A percentile compares a stretch with the other conserved stretches of the same genome.
Evolutionary conservation across 2,888 invertebrate species (phyloP).

Genomic region (Sarcophaga subvicina): DNA sequence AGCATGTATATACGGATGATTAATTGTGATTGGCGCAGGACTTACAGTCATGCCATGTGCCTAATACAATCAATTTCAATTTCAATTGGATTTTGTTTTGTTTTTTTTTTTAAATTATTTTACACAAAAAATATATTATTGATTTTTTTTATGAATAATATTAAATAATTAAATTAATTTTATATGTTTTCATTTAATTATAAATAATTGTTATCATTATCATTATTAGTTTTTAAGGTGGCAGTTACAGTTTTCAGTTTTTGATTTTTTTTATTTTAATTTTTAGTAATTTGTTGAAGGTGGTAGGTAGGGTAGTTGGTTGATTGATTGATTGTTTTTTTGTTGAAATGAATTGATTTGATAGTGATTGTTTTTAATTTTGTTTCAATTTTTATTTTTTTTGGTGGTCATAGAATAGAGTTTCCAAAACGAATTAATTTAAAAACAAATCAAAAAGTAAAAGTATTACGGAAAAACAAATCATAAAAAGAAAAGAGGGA

Average conservation of each 20-base stretch:
- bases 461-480: slow-evolving; percentile 32
- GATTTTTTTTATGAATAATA: slow-evolving; percentile 67
- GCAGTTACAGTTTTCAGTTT: slow-evolving; percentile 57
- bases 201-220: slow-evolving; percentile 20
- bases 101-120: slow-evolving; percentile 54
- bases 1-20: slow-evolving; percentile 83
- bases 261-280: slow-evolving; percentile 37
- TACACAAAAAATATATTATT: slow-evolving; percentile 53
- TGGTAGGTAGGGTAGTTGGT: slow-evolving; percentile 47
- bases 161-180: slow-evolving; percentile 47
- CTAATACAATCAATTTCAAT: slow-evolving; percentile 74
- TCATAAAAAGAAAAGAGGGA: slow-evolving; percentile 55
- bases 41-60: slow-evolving; percentile 83
- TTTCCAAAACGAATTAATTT: slow-evolving; percentile 57
- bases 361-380: slow-evolving; percentile 53
- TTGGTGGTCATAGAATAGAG: slow-evolving; percentile 53
- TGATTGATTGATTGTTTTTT: slow-evolving; percentile 52
- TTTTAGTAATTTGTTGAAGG: slow-evolving; percentile 45
- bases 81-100: slow-evolving; percentile 64
- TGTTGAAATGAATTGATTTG: slow-evolving; percentile 49
- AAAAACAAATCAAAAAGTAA: slow-evolving; percentile 58
- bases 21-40: slow-evolving; percentile 83
- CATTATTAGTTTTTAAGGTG: slow-evolving; percentile 62
- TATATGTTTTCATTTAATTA: slow-evolving; percentile 1
- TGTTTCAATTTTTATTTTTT: slow-evolving; percentile 32